phyloP scores from a whole-genome alignment of 2,113 vertebrate species.

The Rana temporaria region DNA sequence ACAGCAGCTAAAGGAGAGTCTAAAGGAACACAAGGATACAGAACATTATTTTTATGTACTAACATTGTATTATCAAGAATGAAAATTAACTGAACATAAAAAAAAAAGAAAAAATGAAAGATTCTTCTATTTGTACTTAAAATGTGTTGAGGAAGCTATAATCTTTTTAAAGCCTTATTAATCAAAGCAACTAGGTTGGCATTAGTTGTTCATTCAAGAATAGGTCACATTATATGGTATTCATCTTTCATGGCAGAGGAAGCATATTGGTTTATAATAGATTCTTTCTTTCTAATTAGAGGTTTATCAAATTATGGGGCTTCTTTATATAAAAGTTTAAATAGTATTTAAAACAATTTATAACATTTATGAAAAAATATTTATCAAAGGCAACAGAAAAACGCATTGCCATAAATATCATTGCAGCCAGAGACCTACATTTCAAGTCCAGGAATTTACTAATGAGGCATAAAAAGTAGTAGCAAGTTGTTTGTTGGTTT shows the following conservation, averaged over 20 bases:
- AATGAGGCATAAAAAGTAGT: conserved; percentile 33
- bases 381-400: neutral
- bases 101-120: neutral
- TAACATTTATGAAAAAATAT: no score
- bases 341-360: neutral
- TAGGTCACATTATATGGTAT: conserved; percentile 33
- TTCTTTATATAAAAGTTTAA: neutral
- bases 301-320: neutral
- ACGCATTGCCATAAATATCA: neutral
- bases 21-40: conserved; percentile 21
- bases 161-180: conserved; percentile 16
- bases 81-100: conserved; percentile 28
- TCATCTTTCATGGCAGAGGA: neutral
- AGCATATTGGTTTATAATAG: neutral
- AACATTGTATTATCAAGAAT: conserved; percentile 27
- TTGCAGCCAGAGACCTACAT: neutral
- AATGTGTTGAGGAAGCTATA: conserved; percentile 5
- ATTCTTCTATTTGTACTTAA: conserved; percentile 13
- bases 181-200: conserved; percentile 35
- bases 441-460: conserved; percentile 13
- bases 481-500: conserved; percentile 25
- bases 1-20: conserved; percentile 22
- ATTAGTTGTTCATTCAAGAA: conserved; percentile 38
- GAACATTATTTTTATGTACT: conserved; percentile 42
- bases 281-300: neutral